These are phyloP conservation scores for Pterostichus madidus DNA, from an alignment of 2,888 invertebrate genomes.

Conservation along the genomic window DNA sequence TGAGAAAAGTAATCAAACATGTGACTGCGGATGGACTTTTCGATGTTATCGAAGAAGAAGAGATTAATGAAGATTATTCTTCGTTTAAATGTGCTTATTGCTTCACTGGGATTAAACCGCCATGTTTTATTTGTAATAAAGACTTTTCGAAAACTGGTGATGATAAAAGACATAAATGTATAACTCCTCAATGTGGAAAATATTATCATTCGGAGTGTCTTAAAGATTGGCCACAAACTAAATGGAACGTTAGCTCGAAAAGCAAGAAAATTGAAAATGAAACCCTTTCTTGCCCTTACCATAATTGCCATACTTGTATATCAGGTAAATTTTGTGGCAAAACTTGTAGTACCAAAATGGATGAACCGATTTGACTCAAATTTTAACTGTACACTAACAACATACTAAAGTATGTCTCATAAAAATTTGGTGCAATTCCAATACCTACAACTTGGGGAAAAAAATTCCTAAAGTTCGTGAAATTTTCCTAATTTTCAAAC, in stretches of 20 bases:
- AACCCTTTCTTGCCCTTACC: slow-evolving; percentile 87
- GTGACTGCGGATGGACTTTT: slow-evolving; percentile 71
- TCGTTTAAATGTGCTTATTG: slow-evolving; percentile 83
- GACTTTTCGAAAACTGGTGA: slow-evolving; percentile 75
- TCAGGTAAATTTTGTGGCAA: slow-evolving; percentile 79
- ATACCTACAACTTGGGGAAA: too few species aligned
- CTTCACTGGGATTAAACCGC: slow-evolving; percentile 79
- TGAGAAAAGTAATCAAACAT: slow-evolving; percentile 69
- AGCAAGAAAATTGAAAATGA: slow-evolving; percentile 71
- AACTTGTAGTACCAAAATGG: too few species aligned
- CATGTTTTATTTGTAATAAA: slow-evolving; percentile 84
- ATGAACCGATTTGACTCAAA: too few species aligned
- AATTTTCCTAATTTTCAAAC: too few species aligned
- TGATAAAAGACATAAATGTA: slow-evolving; percentile 81
- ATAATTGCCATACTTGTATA: slow-evolving; percentile 92
- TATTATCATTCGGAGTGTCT: slow-evolving; percentile 88
- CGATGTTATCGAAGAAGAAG: slow-evolving; percentile 54
- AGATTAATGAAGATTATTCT: slow-evolving; percentile 19
- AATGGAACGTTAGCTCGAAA: slow-evolving; percentile 78
- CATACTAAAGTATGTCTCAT: too few species aligned
- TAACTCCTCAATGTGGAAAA: slow-evolving; percentile 84
- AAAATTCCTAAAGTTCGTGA: too few species aligned
- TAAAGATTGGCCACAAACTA: slow-evolving; percentile 89
- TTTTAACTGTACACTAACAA: too few species aligned
- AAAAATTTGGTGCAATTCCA: too few species aligned